These are phyloP conservation scores for Octomys mimax DNA, from an alignment of 2,797 vertebrate genomes.

Conservation along the genomic window DNA sequence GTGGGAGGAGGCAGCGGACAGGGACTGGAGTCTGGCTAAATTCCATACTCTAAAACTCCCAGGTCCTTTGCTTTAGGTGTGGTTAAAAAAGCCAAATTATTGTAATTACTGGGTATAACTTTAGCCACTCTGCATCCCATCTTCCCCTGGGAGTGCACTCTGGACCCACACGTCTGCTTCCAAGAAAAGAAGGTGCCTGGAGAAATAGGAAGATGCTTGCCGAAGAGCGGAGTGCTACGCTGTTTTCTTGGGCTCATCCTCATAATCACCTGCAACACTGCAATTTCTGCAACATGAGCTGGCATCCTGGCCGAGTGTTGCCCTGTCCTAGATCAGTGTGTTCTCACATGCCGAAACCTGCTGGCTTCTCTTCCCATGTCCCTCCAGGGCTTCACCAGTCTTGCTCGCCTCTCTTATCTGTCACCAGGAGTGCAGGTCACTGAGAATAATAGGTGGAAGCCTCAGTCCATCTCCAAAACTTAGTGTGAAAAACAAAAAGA, in stretches of 20 bases:
- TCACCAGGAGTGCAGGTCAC: not conserved
- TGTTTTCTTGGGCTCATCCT: slow-evolving; percentile 41
- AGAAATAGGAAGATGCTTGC: not conserved
- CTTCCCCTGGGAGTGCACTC: slow-evolving; percentile 4
- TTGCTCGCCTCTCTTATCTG: not conserved
- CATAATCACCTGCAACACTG: slow-evolving; percentile 49
- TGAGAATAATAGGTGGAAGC: not conserved
- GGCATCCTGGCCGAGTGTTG: not conserved
- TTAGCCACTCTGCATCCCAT: slow-evolving; percentile 63
- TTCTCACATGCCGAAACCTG: not conserved
- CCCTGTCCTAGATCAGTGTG: not conserved
- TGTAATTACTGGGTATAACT: slow-evolving; percentile 60
- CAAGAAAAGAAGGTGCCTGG: not conserved
- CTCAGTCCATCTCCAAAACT: not conserved
- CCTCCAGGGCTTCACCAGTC: not conserved
- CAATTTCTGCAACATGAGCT: slow-evolving; percentile 30
- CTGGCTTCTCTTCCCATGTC: not conserved
- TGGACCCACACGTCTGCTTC: not conserved
- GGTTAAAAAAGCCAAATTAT: slow-evolving; percentile 70
- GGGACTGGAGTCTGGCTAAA: slow-evolving; percentile 22
- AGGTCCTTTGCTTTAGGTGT: slow-evolving; percentile 71
- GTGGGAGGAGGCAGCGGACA: not conserved
- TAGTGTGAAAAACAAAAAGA: not conserved
- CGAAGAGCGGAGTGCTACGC: not conserved
- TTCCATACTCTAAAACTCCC: slow-evolving; percentile 25